A percentile compares a stretch with the other conserved stretches of the same genome.
These are phyloP conservation scores for Drosophila gunungcola DNA, from an alignment of 1,140 invertebrate genomes.

Conservation along the genomic window DNA sequence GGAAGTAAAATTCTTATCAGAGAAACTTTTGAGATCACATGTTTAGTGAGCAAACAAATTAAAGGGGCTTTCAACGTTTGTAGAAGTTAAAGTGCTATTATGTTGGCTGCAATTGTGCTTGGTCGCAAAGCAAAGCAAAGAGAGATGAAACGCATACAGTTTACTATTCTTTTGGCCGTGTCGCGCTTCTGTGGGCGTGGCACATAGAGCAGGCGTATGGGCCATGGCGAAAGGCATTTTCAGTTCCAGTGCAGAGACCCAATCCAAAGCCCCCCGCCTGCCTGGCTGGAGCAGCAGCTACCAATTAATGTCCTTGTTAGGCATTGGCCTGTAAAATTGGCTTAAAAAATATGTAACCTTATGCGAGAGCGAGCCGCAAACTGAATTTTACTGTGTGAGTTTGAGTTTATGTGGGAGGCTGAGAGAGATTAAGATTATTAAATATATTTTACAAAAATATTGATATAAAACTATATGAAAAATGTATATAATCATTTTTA, in stretches of 20 bases:
- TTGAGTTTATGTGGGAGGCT: not conserved
- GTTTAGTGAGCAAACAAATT: not conserved
- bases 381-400: slow-evolving; percentile 3
- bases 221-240: slow-evolving; percentile 10
- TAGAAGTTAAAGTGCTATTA: slow-evolving; percentile 1
- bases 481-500: no score
- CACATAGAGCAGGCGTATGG: slow-evolving; percentile 14
- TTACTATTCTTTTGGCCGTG: slow-evolving; percentile 75
- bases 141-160: slow-evolving; percentile 55
- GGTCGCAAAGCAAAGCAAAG: slow-evolving; percentile 9
- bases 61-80: not conserved
- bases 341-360: slow-evolving; percentile 83
- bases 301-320: slow-evolving; percentile 84
- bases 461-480: not conserved
- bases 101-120: slow-evolving; percentile 7
- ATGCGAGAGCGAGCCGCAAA: slow-evolving; percentile 59
- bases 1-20: no score
- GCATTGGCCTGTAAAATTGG: slow-evolving; percentile 84
- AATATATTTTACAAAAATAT: not conserved
- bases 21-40: no score
- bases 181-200: slow-evolving; percentile 48
- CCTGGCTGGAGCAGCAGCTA: slow-evolving; percentile 50
- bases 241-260: slow-evolving; percentile 17
- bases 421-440: not conserved
- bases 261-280: slow-evolving; percentile 11